Evolutionary conservation across 2,113 vertebrate genomes (phyloP).

Genomic region (Corythornis madagascariensis): DNA sequence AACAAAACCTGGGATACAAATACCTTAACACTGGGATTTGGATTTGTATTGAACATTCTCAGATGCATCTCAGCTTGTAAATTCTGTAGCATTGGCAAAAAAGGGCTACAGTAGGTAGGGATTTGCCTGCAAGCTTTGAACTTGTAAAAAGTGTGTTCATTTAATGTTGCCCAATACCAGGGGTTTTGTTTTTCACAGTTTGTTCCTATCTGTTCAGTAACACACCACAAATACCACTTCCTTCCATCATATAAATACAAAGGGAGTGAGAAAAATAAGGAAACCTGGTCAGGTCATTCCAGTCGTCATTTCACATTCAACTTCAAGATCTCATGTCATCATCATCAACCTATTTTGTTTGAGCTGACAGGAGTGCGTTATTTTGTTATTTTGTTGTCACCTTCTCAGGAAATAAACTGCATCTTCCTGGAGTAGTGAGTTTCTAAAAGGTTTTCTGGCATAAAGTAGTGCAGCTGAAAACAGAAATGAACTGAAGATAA

Average conservation of each 20-base stretch:
- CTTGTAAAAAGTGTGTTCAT: neutral
- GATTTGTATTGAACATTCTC: neutral
- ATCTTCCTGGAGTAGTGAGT: neutral
- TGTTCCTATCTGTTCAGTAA: neutral
- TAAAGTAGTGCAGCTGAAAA: neutral
- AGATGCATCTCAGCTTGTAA: neutral
- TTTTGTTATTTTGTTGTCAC: conserved; percentile 20
- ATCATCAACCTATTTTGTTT: neutral
- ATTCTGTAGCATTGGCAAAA: neutral
- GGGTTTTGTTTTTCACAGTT: neutral
- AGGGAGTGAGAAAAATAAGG: neutral
- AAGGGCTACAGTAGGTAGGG: neutral
- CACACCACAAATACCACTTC: neutral
- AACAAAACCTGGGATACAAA: neutral
- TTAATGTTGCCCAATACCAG: neutral
- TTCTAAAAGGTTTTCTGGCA: neutral
- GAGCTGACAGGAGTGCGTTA: neutral
- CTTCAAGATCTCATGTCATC: neutral
- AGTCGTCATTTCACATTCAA: neutral
- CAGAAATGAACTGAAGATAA: neutral
- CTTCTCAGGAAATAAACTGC: neutral
- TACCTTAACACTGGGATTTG: neutral
- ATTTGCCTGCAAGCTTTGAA: neutral
- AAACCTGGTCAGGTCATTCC: neutral
- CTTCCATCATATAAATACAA: neutral